Evolutionary conservation across 2,113 vertebrate species (phyloP).

Genomic region (Chlorocebus sabaeus): DNA sequence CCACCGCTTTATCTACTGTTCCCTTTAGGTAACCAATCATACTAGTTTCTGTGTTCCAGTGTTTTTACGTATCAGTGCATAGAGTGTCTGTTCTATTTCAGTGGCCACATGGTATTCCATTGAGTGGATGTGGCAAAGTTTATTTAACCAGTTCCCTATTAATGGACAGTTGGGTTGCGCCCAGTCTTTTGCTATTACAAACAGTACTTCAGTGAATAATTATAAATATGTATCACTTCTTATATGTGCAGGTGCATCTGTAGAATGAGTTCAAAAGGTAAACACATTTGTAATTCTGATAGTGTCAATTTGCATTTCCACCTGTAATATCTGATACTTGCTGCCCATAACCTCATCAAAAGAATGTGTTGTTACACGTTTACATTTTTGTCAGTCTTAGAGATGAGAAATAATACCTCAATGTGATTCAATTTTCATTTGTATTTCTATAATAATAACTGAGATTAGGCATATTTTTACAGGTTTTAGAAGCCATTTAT

Average conservation of each 20-base stretch:
- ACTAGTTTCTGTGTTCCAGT: not conserved
- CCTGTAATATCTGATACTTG: not conserved
- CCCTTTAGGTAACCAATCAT: not conserved
- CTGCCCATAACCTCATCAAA: not conserved
- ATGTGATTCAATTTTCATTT: constrained; percentile 36
- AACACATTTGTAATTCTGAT: constrained; percentile 22
- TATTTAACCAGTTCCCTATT: not conserved
- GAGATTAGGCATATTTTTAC: not conserved
- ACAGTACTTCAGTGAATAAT: constrained; percentile 1
- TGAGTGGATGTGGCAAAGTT: not conserved
- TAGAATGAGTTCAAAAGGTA: constrained; percentile 28
- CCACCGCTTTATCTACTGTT: not conserved
- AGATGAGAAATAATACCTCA: constrained; percentile 18
- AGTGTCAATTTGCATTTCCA: constrained; percentile 18
- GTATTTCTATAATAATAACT: not conserved
- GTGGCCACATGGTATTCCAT: not conserved
- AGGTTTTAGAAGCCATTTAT: not conserved
- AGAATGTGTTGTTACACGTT: not conserved
- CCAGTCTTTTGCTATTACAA: not conserved
- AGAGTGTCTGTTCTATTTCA: constrained; percentile 8
- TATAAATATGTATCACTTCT: not conserved
- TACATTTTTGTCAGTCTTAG: not conserved
- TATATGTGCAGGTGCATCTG: not conserved
- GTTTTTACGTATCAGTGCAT: not conserved
- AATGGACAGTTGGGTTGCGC: not conserved